phyloP scores from a whole-genome alignment of 2,797 vertebrate genomes.

The Distichodus sexfasciatus region DNA sequence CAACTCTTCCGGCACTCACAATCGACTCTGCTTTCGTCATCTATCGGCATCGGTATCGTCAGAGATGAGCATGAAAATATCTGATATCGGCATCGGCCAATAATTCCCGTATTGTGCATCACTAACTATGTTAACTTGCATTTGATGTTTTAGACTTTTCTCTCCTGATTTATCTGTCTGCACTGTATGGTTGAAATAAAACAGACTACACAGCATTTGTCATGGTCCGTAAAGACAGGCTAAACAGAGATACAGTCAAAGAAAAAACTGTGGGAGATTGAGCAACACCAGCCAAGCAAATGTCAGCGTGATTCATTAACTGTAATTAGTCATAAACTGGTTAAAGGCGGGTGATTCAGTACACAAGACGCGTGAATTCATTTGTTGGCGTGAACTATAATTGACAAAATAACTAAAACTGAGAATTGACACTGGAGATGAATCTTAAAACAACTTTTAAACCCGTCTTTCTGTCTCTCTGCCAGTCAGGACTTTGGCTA shows the following conservation, averaged over 20 bases:
- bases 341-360: constrained; percentile 49
- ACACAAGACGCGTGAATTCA: constrained; percentile 54
- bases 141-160: neutral
- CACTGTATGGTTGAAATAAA: neutral
- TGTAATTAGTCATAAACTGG: constrained; percentile 60
- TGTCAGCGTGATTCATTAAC: constrained; percentile 59
- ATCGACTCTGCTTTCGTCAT: too few relatives aligned
- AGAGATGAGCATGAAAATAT: too few relatives aligned
- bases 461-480: neutral
- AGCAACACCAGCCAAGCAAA: constrained; percentile 37
- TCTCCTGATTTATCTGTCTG: neutral
- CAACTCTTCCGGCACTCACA: too few relatives aligned
- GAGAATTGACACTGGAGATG: neutral
- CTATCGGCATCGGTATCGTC: too few relatives aligned
- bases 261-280: constrained; percentile 25
- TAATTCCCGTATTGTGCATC: too few relatives aligned
- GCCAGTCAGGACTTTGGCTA: constrained; percentile 4
- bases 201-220: constrained; percentile 2
- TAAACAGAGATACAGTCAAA: constrained; percentile 4
- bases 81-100: too few relatives aligned
- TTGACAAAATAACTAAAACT: neutral
- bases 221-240: constrained; percentile 1
- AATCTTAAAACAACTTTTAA: neutral
- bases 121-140: too few relatives aligned
- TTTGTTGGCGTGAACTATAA: constrained; percentile 5